Conservation (phyloP, 2,797 vertebrate species). For the Stomatorhinus walkeri region DNA sequence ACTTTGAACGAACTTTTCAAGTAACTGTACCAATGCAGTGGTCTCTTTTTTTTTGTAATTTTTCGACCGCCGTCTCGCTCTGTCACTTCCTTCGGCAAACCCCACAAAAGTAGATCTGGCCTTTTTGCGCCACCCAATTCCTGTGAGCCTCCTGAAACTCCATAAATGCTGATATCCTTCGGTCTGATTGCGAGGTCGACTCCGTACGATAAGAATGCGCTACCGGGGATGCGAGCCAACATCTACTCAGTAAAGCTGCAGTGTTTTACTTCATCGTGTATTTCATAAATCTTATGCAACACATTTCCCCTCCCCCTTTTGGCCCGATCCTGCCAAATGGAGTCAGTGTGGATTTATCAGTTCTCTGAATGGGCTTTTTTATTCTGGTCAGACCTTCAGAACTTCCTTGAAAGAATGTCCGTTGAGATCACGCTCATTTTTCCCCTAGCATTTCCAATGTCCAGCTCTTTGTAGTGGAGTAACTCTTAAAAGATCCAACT, state of each 20-base stretch:
- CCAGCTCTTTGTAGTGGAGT: slow-evolving; percentile 23
- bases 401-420: slow-evolving; percentile 26
- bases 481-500: slow-evolving; percentile 18
- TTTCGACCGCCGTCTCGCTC: background rate
- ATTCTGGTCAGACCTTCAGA: slow-evolving; percentile 24
- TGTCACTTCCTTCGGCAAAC: background rate
- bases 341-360: slow-evolving; percentile 29
- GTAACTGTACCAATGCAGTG: background rate
- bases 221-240: background rate
- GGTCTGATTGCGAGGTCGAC: background rate
- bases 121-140: background rate
- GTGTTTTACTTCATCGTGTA: slow-evolving; percentile 18
- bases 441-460: slow-evolving; percentile 22
- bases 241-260: slow-evolving; percentile 1
- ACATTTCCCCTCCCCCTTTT: background rate
- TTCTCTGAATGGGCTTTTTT: slow-evolving; percentile 25
- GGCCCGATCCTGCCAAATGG: slow-evolving; percentile 21
- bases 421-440: slow-evolving; percentile 23
- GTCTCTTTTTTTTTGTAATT: background rate
- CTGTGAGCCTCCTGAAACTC: background rate
- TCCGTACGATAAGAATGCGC: background rate
- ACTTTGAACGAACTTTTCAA: background rate
- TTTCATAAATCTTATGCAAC: slow-evolving; percentile 21
- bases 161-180: background rate
- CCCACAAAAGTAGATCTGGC: background rate